Evolutionary conservation across 23 tunicate species (phyloP).

Genomic region (Styela clava): DNA sequence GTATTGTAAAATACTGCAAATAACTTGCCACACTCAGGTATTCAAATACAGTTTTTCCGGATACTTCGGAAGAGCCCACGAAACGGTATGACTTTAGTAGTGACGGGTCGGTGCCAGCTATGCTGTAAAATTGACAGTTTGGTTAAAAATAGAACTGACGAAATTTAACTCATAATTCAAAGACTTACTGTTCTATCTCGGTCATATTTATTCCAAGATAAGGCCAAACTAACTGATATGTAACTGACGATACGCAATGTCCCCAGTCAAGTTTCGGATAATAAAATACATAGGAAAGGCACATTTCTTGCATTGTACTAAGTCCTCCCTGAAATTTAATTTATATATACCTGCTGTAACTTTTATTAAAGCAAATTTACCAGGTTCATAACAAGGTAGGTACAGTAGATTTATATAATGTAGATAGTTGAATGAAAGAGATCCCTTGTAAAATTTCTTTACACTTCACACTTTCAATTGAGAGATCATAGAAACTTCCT

Average conservation of each 20-base stretch:
- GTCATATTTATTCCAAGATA: conserved; percentile 28
- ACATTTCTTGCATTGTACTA: conserved; percentile 45
- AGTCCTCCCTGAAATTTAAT: conserved; percentile 49
- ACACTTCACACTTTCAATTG: no score
- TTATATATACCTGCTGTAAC: neutral
- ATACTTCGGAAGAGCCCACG: conserved; percentile 11
- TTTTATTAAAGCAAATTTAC: neutral
- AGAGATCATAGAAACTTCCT: no score
- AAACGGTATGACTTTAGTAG: neutral
- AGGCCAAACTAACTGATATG: neutral
- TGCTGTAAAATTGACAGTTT: no score
- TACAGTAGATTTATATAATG: no score
- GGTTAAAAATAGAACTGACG: no score
- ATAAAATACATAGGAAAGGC: conserved; percentile 43
- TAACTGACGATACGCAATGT: conserved; percentile 21
- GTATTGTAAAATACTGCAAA: no score
- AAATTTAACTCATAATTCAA: no score
- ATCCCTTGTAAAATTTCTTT: no score
- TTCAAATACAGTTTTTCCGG: conserved; percentile 28
- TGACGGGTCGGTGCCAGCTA: neutral
- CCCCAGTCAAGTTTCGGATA: conserved; percentile 30
- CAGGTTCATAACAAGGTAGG: no score
- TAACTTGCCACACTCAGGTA: conserved; percentile 24
- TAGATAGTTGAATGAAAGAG: no score
- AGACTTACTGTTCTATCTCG: no score